Evolutionary conservation across 1,140 invertebrate species (phyloP).

Genomic region (Lethrus apterus): DNA sequence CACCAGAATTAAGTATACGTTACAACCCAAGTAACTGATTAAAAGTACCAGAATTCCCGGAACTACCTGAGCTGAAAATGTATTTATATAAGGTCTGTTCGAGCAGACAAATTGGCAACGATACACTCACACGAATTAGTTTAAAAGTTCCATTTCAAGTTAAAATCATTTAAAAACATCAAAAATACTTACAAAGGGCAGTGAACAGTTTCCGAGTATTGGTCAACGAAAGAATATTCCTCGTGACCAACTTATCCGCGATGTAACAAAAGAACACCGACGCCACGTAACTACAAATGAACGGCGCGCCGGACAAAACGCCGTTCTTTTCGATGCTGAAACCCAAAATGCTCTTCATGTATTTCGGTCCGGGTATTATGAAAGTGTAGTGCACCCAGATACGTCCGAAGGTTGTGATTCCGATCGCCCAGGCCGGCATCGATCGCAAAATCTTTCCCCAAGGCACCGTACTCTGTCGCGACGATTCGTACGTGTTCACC

Average conservation of each 20-base stretch:
- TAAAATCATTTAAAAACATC: not conserved
- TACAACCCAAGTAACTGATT: slow-evolving; percentile 60
- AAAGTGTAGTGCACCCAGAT: slow-evolving; percentile 69
- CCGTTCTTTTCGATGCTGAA: slow-evolving; percentile 66
- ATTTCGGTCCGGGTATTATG: slow-evolving; percentile 61
- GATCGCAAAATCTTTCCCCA: slow-evolving; percentile 72
- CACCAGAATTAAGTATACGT: slow-evolving; percentile 50
- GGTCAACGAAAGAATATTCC: slow-evolving; percentile 52
- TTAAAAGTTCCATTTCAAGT: not conserved
- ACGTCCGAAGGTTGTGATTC: slow-evolving; percentile 62
- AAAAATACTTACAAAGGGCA: slow-evolving; percentile 41
- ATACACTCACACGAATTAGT: too few relatives aligned
- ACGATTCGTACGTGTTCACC: slow-evolving; percentile 46
- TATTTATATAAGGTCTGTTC: too few relatives aligned
- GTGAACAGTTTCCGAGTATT: slow-evolving; percentile 64
- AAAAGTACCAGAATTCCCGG: slow-evolving; percentile 57
- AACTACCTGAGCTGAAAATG: slow-evolving; percentile 54
- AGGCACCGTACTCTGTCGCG: slow-evolving; percentile 50
- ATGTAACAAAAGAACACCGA: slow-evolving; percentile 64
- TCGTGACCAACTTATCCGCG: slow-evolving; percentile 55
- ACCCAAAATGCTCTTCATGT: slow-evolving; percentile 61
- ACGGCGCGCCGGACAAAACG: slow-evolving; percentile 56
- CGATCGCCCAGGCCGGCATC: slow-evolving; percentile 73
- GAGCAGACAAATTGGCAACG: too few relatives aligned
- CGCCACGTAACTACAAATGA: slow-evolving; percentile 61